phyloP scores from a whole-genome alignment of 2,113 vertebrate species.

The Nothobranchius kuhntae region DNA sequence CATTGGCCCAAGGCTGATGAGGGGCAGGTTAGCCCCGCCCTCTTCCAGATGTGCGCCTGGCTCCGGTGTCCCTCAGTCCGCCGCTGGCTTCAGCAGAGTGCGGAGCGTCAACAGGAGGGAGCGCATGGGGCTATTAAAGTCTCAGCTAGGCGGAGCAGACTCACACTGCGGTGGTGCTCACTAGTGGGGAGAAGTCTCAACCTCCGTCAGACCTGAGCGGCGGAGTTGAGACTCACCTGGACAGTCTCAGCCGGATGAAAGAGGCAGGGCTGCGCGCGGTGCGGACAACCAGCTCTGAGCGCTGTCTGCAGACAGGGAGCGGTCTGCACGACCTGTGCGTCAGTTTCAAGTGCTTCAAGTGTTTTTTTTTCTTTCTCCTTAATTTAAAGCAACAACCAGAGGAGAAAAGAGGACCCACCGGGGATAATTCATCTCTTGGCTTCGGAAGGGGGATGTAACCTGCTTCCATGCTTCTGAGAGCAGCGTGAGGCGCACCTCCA shows the following conservation, averaged over 20 bases:
- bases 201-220: conserved; percentile 3
- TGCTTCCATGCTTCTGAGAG: conserved; percentile 35
- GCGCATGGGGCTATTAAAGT: conserved; percentile 9
- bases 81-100: conserved; percentile 45
- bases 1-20: conserved; percentile 52
- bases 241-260: not conserved
- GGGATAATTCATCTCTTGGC: conserved; percentile 12
- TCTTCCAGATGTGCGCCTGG: conserved; percentile 70
- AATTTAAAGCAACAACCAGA: not conserved
- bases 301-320: conserved; percentile 47
- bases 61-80: conserved; percentile 38
- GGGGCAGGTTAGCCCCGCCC: conserved; percentile 56
- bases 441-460: conserved; percentile 40
- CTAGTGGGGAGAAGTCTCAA: conserved; percentile 13
- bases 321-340: conserved; percentile 43
- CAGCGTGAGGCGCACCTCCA: conserved; percentile 32
- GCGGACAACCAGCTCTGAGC: conserved; percentile 27
- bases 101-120: conserved; percentile 55
- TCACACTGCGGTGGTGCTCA: not conserved
- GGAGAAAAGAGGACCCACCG: not conserved
- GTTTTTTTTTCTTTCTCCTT: not conserved
- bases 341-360: conserved; percentile 3
- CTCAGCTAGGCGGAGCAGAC: not conserved
- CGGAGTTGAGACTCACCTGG: conserved; percentile 45
- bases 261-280: conserved; percentile 41